Evolutionary conservation across 53 echinoderm and acorn worm species (phyloP), one percentile per base, ranked within the genome.

Genomic region (Holothuria leucospilota): DNA sequence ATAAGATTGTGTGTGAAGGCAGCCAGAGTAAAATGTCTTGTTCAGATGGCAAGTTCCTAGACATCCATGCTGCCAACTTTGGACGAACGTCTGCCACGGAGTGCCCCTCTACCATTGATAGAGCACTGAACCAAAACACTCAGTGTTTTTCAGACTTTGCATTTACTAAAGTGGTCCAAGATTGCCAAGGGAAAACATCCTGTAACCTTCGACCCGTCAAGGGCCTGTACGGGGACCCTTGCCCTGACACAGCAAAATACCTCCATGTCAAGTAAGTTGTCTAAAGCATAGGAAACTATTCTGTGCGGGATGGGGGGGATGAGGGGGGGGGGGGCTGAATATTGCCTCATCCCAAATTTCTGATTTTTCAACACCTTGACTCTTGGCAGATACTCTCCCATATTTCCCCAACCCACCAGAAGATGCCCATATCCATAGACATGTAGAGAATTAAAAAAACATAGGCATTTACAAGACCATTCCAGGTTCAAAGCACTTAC

Each of bases 31-130:
- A 30, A 23, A 39, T 90, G 6, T 29, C 34, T 12, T 90, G 90
- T 34, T 62, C 86, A 18, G 29, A 52, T 13, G 82, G 68, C 10
- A 58, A 70, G 69, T 81, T 59, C 56, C 63, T 90, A 28, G 82
- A 90, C 81, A 70, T 90, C 81, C 69, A 81, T 40, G 77, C 15
- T 27, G 90, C 86, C 49, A 86, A 62, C 74, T 90, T 80, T 49
- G 90, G 90, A 20, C 82, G 63, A 42, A 53, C 67, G 1, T 41
- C 66, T 18, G 49, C 49, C 21, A 83, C 46, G 20, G 46, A 83
- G 38, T 83, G 84, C 41, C 84, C 84, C 21, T 83, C 84, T 12
- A n/a, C 40, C 5, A 21, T 29, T 13, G 39, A 40, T 21, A 64
- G 65, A 20, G 40, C 63, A 26, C 26, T 65, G 24, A 65, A 83